Evolutionary conservation across 53 echinoderm and acorn worm genomes (phyloP), one percentile per base, ranked within the genome.

Genomic region (Pentamera pediparva): DNA sequence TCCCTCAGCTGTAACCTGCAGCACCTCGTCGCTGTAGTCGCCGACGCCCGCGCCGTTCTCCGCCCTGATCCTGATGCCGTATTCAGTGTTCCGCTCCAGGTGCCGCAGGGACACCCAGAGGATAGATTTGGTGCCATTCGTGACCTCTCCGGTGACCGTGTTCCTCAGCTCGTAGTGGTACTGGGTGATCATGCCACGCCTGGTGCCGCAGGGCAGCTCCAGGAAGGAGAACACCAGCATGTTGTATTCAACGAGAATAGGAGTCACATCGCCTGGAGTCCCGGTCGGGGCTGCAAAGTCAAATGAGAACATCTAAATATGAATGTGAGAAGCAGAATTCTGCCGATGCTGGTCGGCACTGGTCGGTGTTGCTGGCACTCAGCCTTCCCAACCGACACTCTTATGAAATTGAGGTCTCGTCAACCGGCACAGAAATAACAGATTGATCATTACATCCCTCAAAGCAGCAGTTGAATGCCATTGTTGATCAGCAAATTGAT

Each of bases 91-190:
- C 6, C 67, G 67, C 3, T 25, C 7, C 39, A 67, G 67, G 25
- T 30, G 27, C 27, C 21, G 25, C 28, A 67, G 15, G 17, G 25
- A 28, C 43, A 67, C 67, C 3, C 6, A 21, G 4, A 19, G 26
- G 0, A 25, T 8, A 19, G 3, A 22, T 27, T 27, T 43, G 43
- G 67, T 45, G 15, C 67, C 67, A 27, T 36, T 65, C 24, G 18
- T 67, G 6, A 62, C 37, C 4, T 41, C 27, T 3, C 30, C 67
- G 5, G 18, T 7, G 10, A 11, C 13, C 1, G 30, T 31, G 5
- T 67, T 17, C 41, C 67, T 40, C 67, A 67, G 29, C n/a, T 67
- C 45, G 15, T 43, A 67, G 9, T 67, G 11, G 47, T 67, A 67
- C 27, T 5, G 2, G 3, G 22, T 30, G 3, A 67, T 67, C 37